Base-by-base conservation (phyloP, 2,113 vertebrate species). In the Aramus guarauna region DNA sequence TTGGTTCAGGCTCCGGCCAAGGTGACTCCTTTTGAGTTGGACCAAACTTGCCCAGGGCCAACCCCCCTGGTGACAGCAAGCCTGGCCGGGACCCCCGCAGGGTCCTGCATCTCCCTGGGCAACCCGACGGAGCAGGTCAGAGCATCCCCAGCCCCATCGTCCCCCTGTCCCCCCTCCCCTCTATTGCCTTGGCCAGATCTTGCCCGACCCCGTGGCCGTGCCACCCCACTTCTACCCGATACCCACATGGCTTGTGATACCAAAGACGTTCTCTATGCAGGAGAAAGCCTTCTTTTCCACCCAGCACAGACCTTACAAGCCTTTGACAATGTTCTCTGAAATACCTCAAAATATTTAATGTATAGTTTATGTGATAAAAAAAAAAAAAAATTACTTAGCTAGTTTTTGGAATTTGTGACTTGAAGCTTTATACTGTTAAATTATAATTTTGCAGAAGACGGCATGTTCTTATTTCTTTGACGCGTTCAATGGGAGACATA, bases 281-380 rank as follows among this genome's bases (percentile, higher is more conserved):
- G 98, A 94, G 98, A 98, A 97, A 94, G 91, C 87, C 88, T 90
- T 96, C 97, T 96, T 97, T 96, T 97, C 96, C 95, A 95, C 98
- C 99, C 98, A 98, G 98, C 98, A 98, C 98, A 98, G 98, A 99
- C 98, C 98, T 96, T 98, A 99, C 98, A 99, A 99, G 99, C 98
- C 98, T 99, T 99, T 99, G 99, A 99, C 99, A 99, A 99, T 99
- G 99, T 99, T 99, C 99, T 99, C 99, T 99, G 99, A 99, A 99
- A 99, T 99, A 99, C 99, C 99, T 99, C 99, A 99, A 99, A 94
- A 99, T 99, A 98, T 99, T 99, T 99, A 99, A 98, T 99, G 99
- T 99, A 99, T 99, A 99, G 99, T 99, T 99, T 99, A 99, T 99
- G 99, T 99, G 99, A 99, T 98, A 98, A 97, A 98, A 98, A 97